Base-by-base conservation (phyloP, 2,888 invertebrate genomes). In the Acronicta psi region DNA sequence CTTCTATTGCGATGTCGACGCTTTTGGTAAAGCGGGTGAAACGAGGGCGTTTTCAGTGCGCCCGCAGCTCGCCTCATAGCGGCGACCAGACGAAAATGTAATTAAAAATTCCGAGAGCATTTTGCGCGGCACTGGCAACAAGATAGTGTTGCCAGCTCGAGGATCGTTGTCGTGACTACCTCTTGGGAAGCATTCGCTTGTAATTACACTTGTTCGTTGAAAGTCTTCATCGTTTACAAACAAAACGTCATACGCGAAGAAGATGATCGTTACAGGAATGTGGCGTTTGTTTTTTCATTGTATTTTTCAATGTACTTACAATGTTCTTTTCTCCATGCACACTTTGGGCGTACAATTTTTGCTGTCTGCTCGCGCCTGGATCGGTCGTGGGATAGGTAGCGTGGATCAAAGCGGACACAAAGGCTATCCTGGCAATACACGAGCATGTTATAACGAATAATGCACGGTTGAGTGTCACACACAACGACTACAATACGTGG, bases 401-500 rank as follows among this genome's bases (percentile, higher is more conserved):
- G 79, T 98, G 98, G 98, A 98, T 98, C 93, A 98, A 98, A 93
- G 98, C 98, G 72, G 98, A 98, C 94, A 98, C 98, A 75, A 98
- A 98, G 94, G 98, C 98, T 78, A 97, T 98, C 89, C 95, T 98
- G 88, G 98, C 98, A 75, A 98, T 98, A 88, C 98, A 98, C 93
- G 98, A 98, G 90, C 97, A 98, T 92, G 98, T 98, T 87, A 98
- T 98, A 94, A 98, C 98, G 81, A 98, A 98, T 95, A 98, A 98
- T 95, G 97, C 97, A 77, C 95, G 98, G 83, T 95, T 98, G 84
- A 96, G 97, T 81, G 98, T 98, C 82, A 98, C 97, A 70, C 98
- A 98, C 95, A 98, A 97, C 92, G 98, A 98, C 94, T 97, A 96
- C 95, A 98, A 98, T 91, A 98, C 98, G 80, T 98, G 98, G 98